Evolutionary conservation across 1,140 invertebrate species (phyloP), one percentile per base, ranked within the genome.

Genomic region (Thaumatotibia leucotreta): DNA sequence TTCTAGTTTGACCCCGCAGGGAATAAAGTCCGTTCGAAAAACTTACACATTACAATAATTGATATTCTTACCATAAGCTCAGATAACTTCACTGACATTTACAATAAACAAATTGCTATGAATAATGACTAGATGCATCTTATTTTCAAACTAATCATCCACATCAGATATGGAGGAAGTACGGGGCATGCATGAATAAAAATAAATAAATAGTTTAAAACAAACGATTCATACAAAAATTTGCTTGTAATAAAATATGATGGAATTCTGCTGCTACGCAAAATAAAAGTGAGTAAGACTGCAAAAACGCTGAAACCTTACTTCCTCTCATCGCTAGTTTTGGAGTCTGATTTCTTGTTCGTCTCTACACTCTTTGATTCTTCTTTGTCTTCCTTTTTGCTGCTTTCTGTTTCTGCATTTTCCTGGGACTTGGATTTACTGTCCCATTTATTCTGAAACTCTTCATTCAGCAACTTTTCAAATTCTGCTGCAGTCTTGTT

Each of bases 31-130:
- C 67, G 69, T 76, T 84, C 72, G 64, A 86, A 87, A 87, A 84
- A 83, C 82, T 88, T 86, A 86, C 68, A 82, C 64, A 86, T 81
- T 83, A 83, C 75, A 72, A 74, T 72, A 72, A 76, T 76, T 82
- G 76, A 67, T 78, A 80, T 86, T 86, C 85, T 74, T 62, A 81
- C 82, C 83, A 82, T 74, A 76, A 87, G 87, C 81, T 86, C 84
- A 70, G 87, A 77, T 87, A 80, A 81, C 83, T 70, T 70, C 84
- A 88, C 87, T 82, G 83, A 88, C 87, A 88, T 89, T 88, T 88
- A 66, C 39, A 45, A 70, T 76, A 74, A 77, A 79, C 82, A 80
- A 84, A 81, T 75, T 68, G 74, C 75, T 68, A 70, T 64, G 71
- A 68, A 70, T 64, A 69, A 80, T 87, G 84, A 89, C 84, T 89